Percentiles rank a stretch among this genome's conserved stretches.
Conservation (phyloP, 2,797 vertebrate genomes). For the Melanogrammus aeglefinus region DNA sequence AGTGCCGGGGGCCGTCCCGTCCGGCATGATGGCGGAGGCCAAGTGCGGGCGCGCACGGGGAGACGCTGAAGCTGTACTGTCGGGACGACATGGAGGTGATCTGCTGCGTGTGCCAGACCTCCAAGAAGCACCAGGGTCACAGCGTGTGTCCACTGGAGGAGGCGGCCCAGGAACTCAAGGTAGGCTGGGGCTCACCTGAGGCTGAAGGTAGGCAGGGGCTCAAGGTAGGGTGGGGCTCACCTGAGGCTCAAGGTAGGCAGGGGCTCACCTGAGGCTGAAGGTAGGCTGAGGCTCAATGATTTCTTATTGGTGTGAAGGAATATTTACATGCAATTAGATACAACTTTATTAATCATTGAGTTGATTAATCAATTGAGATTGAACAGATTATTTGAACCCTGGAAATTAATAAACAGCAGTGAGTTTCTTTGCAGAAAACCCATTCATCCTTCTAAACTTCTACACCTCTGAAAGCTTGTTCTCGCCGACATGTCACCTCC, state of each 20-base stretch:
- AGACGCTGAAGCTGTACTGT: conserved; percentile 75
- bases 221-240: too few relatives aligned
- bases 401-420: too few relatives aligned
- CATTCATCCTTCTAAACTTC: neutral
- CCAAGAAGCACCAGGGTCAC: conserved; percentile 76
- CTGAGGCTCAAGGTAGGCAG: neutral
- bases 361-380: too few relatives aligned
- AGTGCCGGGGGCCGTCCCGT: neutral
- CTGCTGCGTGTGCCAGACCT: conserved; percentile 79
- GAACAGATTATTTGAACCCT: too few relatives aligned
- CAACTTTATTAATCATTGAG: too few relatives aligned
- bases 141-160: conserved; percentile 73
- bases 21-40: conserved; percentile 29
- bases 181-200: conserved; percentile 27
- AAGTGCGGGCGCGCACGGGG: conserved; percentile 66
- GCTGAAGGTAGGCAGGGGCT: neutral
- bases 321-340: neutral
- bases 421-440: too few relatives aligned
- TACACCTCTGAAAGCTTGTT: neutral
- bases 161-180: conserved; percentile 76
- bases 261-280: neutral
- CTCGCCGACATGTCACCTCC: neutral
- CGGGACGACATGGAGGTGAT: conserved; percentile 70
- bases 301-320: neutral
- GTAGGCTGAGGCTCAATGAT: neutral